Evolutionary conservation across 2,113 vertebrate genomes (phyloP), one percentile per base, ranked within the genome.

Genomic region (Ammodytes dubius): DNA sequence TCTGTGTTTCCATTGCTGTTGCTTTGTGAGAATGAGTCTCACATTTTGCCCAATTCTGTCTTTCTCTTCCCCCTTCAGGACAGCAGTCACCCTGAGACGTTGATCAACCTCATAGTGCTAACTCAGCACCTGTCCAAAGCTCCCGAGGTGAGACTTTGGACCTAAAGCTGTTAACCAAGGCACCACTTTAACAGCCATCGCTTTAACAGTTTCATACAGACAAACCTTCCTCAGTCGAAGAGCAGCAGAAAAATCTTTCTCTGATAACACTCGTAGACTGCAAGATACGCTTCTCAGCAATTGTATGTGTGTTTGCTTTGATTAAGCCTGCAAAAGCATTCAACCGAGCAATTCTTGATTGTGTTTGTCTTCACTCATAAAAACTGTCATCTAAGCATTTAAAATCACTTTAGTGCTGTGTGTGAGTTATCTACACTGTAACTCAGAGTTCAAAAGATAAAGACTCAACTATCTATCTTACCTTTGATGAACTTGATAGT

Each of bases 81-180:
- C 90, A 99, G 97, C 58, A 90, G 97, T 86, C 97, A 99, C 59
- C 96, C 98, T 0, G 98, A 99, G 95, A 99, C 97, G 0, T 94
- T 99, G 65, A 94, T 99, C 92, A 99, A 99, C 91, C 95, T 99
- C 0, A 94, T 98, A 0, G 97, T 99, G 74, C 95, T 99, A 60
- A 97, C 97, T 0, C 98, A 99, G 90, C 98, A 99, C 90, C 79
- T 99, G 87, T 97, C 97, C 76, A 99, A 99, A 84, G 74, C 97
- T 15, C 97, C 97, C 0, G 98, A 99, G 98, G 98, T 98, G 89
- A 96, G 96, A 77, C 66, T 50, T 83, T 93, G 82, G 57, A 88
- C 86, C 52, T 19, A 19, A 58, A 63, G 39, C 39, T 9, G 15
- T 84, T 79, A 83, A 17, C 4, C 2, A 79, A 4, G 11, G 3